Evolutionary conservation across 2,888 invertebrate genomes (phyloP).

Genomic region (Agrypnus murinus): DNA sequence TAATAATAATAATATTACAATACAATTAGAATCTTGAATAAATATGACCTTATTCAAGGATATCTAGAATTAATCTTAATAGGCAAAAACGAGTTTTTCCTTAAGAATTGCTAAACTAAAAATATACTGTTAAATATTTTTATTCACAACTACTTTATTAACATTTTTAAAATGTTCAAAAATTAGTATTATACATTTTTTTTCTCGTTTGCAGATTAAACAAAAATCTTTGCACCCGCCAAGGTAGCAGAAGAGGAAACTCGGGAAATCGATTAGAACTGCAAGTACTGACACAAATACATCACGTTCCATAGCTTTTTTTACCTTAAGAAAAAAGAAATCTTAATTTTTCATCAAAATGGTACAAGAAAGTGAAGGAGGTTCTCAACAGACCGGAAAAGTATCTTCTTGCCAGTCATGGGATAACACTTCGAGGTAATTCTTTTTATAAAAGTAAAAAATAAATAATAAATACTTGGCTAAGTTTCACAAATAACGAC

Average conservation of each 20-base stretch:
- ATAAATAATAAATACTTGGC: no score
- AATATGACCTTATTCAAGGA: background rate
- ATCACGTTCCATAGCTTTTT: conserved; percentile 94
- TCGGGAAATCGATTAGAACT: conserved; percentile 90
- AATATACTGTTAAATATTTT: no score
- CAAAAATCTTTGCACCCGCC: conserved; percentile 84
- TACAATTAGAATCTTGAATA: conserved; percentile 13
- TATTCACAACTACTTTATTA: no score
- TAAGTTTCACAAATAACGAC: no score
- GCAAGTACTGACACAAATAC: conserved; percentile 86
- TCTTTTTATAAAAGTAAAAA: conserved; percentile 51
- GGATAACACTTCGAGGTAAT: conserved; percentile 62
- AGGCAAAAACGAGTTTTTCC: background rate
- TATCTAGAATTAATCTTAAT: no score
- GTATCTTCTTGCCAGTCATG: conserved; percentile 53
- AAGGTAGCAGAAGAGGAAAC: conserved; percentile 90
- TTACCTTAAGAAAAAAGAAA: no score
- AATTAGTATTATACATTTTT: no score
- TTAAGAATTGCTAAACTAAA: no score
- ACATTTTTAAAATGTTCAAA: no score
- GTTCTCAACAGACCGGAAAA: conserved; percentile 49
- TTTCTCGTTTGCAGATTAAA: conserved; percentile 47
- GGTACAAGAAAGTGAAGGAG: conserved; percentile 65
- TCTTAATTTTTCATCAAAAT: conserved; percentile 58
- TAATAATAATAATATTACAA: no score